Base-by-base conservation (phyloP, 2,888 invertebrate genomes). In the Ophioninae sp. region DNA sequence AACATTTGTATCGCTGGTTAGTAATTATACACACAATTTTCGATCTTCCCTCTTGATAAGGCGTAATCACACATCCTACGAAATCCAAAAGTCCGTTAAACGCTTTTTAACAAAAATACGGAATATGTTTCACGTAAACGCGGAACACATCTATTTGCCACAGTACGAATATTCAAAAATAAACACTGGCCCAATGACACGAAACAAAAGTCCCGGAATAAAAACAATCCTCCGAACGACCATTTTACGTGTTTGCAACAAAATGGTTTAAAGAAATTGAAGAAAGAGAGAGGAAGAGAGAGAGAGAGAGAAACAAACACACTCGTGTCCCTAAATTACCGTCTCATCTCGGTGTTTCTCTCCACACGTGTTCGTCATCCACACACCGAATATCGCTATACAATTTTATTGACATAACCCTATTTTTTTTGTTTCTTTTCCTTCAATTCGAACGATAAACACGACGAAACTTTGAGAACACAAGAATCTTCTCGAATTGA, bases 1-100 rank as follows among this genome's bases (percentile, higher is more conserved):
- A 89, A 87, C 82, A 84, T 86, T 87, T 88, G 87, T 88, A 84
- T 76, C 75, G 84, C 84, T 90, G 88, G 88, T 90, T 89, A 89
- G 89, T 89, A 41, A 41, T 41, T 41, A 9, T 41, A 41, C 41
- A 41, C 41, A 41, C 7, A 41, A 39, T 41, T 41, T 41, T 41
- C 41, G 41, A 9, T 41, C 41, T 0, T 3, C 9, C 9, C 9
- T 41, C 9, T 9, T 9, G 9, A 41, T 41, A 41, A 41, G 6
- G 30, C 30, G 30, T 30, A 30, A 30, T 30, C 1, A 30, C 30
- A 30, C 30, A 30, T 30, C 30, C 30, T 30, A 1, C 30, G 3
- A 30, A 30, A 30, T 30, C 30, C 30, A 30, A 30, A 30, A 2
- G 3, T 30, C 30, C 30, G 30, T 30, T 30, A 30, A 30, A 30